A percentile compares a stretch with the other conserved stretches of the same genome.
These are phyloP conservation scores for Drosophila subsilvestris DNA, from an alignment of 2,888 invertebrate genomes.

Conservation along the genomic window DNA sequence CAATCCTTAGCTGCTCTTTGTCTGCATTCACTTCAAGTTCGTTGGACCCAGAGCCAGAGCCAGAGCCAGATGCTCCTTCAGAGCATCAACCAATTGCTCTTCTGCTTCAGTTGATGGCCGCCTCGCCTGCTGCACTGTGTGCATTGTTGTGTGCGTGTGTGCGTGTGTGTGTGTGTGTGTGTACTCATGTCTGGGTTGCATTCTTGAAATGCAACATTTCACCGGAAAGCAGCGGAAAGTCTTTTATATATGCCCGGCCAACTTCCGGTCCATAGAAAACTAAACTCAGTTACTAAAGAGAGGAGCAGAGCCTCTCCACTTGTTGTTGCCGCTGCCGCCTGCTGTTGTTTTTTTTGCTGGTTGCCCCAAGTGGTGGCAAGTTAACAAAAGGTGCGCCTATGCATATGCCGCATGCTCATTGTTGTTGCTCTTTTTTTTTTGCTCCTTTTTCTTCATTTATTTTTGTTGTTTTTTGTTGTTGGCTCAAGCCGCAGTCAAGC, in stretches of 20 bases:
- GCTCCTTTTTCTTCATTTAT: background rate
- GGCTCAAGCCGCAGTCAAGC: conserved; percentile 45
- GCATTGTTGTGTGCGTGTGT: conserved; percentile 40
- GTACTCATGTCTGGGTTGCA: conserved; percentile 65
- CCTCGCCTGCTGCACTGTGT: conserved; percentile 8
- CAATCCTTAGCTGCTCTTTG: background rate
- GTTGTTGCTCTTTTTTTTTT: conserved; percentile 26
- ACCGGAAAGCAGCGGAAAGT: conserved; percentile 75
- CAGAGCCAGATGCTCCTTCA: conserved; percentile 13
- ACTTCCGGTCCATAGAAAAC: conserved; percentile 75
- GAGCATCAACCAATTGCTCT: conserved; percentile 1
- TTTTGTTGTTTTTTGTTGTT: conserved; percentile 23
- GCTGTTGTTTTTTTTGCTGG: conserved; percentile 9
- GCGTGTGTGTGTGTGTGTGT: conserved; percentile 56
- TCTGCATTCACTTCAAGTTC: conserved; percentile 14
- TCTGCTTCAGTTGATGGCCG: conserved; percentile 23
- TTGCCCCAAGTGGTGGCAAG: conserved; percentile 57
- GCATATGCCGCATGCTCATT: conserved; percentile 61
- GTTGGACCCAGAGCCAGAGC: conserved; percentile 9
- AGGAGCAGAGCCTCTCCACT: conserved; percentile 2
- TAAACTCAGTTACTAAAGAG: conserved; percentile 48
- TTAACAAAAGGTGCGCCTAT: conserved; percentile 62
- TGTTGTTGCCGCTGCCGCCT: conserved; percentile 41
- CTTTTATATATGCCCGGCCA: conserved; percentile 68
- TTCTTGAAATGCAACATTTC: no score